phyloP scores from a whole-genome alignment of 2,797 vertebrate species.

The Acanthis flammea region DNA sequence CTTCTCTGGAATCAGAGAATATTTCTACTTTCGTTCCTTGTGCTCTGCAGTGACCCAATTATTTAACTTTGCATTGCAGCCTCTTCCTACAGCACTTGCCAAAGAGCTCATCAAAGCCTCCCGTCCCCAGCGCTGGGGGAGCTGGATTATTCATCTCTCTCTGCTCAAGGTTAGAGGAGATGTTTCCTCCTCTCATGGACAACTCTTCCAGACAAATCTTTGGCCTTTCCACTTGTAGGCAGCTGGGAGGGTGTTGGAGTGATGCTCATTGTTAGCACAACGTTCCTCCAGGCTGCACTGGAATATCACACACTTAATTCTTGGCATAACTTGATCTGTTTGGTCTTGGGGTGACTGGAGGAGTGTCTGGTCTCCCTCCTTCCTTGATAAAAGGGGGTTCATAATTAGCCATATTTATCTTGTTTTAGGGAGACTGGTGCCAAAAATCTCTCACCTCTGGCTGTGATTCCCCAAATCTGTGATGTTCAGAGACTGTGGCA shows the following conservation, averaged over 20 bases:
- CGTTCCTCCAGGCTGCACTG: neutral
- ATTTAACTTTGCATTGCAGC: constrained; percentile 34
- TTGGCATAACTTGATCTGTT: neutral
- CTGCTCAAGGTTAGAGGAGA: constrained; percentile 39
- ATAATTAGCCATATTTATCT: neutral
- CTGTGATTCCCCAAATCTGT: neutral
- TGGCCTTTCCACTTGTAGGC: neutral
- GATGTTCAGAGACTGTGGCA: neutral
- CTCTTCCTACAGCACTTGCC: constrained; percentile 23
- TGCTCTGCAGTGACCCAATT: constrained; percentile 29
- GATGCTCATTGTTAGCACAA: neutral
- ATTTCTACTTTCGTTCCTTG: neutral
- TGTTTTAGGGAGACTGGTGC: neutral
- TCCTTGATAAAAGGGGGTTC: neutral
- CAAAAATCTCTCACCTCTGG: neutral
- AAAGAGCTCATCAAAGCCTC: constrained; percentile 39
- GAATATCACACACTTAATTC: neutral
- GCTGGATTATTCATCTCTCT: constrained; percentile 6
- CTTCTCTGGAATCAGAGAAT: neutral
- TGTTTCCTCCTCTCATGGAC: neutral
- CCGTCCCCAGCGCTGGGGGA: neutral
- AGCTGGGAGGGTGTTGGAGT: neutral
- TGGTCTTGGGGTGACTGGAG: neutral
- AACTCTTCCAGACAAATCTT: neutral
- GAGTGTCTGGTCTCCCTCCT: neutral